A percentile compares a stretch with the other conserved stretches of the same genome.
Evolutionary conservation across 2,888 invertebrate species (phyloP).

Genomic region (Perdita meconis): DNA sequence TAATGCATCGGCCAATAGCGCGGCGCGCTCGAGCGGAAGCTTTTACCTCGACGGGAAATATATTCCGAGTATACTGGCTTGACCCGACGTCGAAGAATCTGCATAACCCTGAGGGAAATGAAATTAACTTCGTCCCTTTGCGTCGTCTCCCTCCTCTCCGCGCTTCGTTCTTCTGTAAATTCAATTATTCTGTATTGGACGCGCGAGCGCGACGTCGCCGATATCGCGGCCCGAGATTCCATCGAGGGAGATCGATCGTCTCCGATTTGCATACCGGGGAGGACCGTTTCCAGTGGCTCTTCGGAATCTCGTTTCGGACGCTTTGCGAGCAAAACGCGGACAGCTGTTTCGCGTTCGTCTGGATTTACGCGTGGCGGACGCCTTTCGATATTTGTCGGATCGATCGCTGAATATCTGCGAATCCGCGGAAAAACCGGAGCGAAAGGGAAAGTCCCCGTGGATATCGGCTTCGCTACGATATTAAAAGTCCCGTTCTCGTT

Average conservation of each 20-base stretch:
- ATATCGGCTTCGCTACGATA: no score
- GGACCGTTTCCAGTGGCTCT: no score
- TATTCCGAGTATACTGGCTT: constrained; percentile 18
- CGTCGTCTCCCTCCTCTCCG: neutral
- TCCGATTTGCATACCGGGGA: constrained; percentile 7
- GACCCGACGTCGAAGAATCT: constrained; percentile 17
- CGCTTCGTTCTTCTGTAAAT: neutral
- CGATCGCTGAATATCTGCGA: constrained; percentile 15
- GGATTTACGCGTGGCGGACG: neutral
- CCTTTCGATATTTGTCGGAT: constrained; percentile 37
- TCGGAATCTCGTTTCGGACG: neutral
- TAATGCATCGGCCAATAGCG: constrained; percentile 54
- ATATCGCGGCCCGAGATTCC: neutral
- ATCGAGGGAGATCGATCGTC: constrained; percentile 11
- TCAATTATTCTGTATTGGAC: constrained; percentile 19
- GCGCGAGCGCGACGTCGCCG: neutral
- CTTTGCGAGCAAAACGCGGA: constrained; percentile 20
- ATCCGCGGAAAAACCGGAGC: no score
- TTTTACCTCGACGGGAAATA: constrained; percentile 51
- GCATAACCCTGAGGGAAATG: constrained; percentile 24
- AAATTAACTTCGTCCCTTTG: constrained; percentile 28
- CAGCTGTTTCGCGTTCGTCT: constrained; percentile 17
- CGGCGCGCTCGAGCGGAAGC: constrained; percentile 50
- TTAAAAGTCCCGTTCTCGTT: no score
- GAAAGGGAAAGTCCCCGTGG: no score